phyloP scores from a whole-genome alignment of 2,113 vertebrate genomes.

The Rutilus rutilus region DNA sequence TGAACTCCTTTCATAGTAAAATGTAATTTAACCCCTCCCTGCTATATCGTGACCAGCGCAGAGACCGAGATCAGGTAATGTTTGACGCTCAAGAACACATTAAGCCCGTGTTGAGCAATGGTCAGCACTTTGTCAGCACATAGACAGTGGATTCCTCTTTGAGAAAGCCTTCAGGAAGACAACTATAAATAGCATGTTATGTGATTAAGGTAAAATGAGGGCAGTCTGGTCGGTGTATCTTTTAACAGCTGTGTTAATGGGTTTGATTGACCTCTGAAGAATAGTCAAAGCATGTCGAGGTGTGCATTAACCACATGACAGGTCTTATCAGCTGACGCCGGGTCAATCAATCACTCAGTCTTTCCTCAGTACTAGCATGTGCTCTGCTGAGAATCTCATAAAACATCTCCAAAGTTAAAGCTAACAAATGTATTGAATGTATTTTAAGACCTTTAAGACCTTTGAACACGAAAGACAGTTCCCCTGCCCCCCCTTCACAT shows the following conservation, averaged over 20 bases:
- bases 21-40: background rate
- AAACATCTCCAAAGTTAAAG: background rate
- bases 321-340: background rate
- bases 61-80: constrained; percentile 8
- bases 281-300: background rate
- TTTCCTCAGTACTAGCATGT: background rate
- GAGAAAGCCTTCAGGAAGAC: background rate
- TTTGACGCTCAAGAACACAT: background rate
- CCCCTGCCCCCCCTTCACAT: background rate
- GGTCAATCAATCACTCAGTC: background rate
- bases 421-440: background rate
- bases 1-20: constrained; percentile 30
- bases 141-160: background rate
- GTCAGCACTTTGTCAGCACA: constrained; percentile 9
- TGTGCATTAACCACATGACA: background rate
- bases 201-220: background rate
- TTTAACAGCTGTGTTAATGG: too few species aligned
- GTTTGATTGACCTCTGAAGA: background rate
- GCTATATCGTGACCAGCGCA: background rate
- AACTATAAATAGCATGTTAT: background rate
- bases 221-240: too few species aligned
- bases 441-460: background rate
- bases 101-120: background rate
- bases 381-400: background rate
- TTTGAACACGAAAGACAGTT: too few species aligned